Evolutionary conservation across 2,888 invertebrate genomes (phyloP).

Genomic region (Sarcophaga subvicina): DNA sequence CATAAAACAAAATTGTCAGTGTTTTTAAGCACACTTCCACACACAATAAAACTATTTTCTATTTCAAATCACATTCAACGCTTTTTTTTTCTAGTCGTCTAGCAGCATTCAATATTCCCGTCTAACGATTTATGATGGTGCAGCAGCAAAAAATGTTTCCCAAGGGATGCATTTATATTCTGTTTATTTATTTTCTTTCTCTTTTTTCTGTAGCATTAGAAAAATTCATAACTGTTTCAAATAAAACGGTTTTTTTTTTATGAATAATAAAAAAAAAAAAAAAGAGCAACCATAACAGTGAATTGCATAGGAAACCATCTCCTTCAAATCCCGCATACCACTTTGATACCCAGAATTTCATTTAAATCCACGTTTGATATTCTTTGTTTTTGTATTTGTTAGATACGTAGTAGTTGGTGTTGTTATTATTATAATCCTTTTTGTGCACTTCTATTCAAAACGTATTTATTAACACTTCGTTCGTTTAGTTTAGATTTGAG

Average conservation of each 20-base stretch:
- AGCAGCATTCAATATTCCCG: constrained; percentile 1
- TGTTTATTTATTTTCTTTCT: too few species aligned
- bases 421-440: neutral
- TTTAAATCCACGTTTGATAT: neutral
- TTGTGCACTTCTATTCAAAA: neutral
- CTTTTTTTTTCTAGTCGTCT: constrained; percentile 1
- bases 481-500: neutral
- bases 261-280: neutral
- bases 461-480: constrained; percentile 34
- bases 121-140: constrained; percentile 10
- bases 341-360: too few species aligned
- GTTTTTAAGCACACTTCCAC: too few species aligned
- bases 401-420: neutral
- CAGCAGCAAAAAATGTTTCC: neutral
- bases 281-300: neutral
- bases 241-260: neutral
- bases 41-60: too few species aligned
- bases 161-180: constrained; percentile 11
- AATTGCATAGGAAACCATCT: neutral
- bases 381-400: neutral
- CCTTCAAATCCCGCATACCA: too few species aligned
- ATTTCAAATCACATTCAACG: too few species aligned
- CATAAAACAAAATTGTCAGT: too few species aligned
- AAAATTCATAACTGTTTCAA: neutral
- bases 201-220: too few species aligned